phyloP scores from a whole-genome alignment of 2,113 vertebrate genomes.

The Passerina amoena region DNA sequence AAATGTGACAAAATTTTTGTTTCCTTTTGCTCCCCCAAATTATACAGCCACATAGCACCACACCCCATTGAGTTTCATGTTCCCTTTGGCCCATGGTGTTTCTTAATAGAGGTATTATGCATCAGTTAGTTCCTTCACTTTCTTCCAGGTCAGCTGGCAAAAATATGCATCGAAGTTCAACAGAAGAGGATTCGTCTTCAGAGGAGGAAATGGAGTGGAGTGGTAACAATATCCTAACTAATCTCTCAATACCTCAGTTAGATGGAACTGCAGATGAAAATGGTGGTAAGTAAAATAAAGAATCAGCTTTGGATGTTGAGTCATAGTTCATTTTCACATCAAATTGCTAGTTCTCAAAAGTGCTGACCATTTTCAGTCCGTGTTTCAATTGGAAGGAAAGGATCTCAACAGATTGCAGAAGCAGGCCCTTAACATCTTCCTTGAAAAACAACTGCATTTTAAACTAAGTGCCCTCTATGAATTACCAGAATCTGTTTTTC shows the following conservation, averaged over 20 bases:
- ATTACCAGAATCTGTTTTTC: not conserved
- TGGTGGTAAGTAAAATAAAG: conserved; percentile 82
- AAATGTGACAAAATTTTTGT: not conserved
- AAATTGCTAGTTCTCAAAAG: not conserved
- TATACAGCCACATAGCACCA: not conserved
- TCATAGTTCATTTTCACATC: not conserved
- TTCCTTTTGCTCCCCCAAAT: not conserved
- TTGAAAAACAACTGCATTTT: not conserved
- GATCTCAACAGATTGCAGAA: not conserved
- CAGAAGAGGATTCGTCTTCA: conserved; percentile 87
- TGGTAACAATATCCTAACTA: conserved; percentile 80
- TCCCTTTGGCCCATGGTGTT: not conserved
- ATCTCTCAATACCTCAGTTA: conserved; percentile 94
- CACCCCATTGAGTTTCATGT: not conserved
- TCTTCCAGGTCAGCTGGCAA: conserved; percentile 74
- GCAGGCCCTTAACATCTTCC: not conserved
- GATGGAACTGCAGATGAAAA: conserved; percentile 97
- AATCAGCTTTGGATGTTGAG: not conserved
- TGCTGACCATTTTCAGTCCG: not conserved
- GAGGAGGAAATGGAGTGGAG: conserved; percentile 97
- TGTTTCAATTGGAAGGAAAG: not conserved
- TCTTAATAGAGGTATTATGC: not conserved
- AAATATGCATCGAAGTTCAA: conserved; percentile 80
- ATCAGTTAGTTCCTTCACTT: conserved; percentile 11
- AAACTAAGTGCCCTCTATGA: not conserved